phyloP scores from a whole-genome alignment of 2,113 vertebrate species.

The Piprites chloris region DNA sequence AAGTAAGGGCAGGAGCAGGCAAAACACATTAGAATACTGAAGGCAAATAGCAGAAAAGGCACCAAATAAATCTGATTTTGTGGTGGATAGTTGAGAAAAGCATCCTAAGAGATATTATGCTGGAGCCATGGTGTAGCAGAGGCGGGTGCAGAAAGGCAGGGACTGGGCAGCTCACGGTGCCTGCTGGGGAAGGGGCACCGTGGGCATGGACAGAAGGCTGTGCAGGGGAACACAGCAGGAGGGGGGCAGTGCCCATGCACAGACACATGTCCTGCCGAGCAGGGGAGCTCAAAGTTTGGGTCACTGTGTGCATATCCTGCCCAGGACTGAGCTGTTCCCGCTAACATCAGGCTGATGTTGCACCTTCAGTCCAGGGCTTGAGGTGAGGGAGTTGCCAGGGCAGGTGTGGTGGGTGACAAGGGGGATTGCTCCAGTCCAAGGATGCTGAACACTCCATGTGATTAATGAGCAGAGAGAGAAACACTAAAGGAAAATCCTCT shows the following conservation, averaged over 20 bases:
- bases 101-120: not conserved
- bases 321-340: rapidly evolving
- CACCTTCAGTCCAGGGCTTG: rapidly evolving
- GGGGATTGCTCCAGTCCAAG: rapidly evolving
- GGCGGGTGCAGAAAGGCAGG: not conserved
- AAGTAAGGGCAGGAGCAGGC: rapidly evolving
- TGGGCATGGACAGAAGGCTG: rapidly evolving
- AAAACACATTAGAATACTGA: not conserved
- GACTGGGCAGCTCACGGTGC: rapidly evolving
- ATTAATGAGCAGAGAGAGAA: not conserved
- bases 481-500: not conserved
- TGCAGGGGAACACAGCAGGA: not conserved
- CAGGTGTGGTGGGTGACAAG: not conserved
- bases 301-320: rapidly evolving
- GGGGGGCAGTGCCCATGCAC: not conserved
- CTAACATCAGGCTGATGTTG: not conserved
- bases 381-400: rapidly evolving
- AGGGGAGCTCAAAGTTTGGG: rapidly evolving
- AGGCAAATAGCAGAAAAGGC: not conserved
- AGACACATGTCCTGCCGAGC: rapidly evolving
- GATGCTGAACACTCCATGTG: rapidly evolving
- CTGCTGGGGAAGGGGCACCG: rapidly evolving
- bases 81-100: not conserved
- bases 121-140: not conserved
- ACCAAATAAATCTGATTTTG: not conserved